Percentiles rank a stretch among this genome's conserved stretches.
phyloP scores from a whole-genome alignment of 2,113 vertebrate genomes.

The Silurus glanis region DNA sequence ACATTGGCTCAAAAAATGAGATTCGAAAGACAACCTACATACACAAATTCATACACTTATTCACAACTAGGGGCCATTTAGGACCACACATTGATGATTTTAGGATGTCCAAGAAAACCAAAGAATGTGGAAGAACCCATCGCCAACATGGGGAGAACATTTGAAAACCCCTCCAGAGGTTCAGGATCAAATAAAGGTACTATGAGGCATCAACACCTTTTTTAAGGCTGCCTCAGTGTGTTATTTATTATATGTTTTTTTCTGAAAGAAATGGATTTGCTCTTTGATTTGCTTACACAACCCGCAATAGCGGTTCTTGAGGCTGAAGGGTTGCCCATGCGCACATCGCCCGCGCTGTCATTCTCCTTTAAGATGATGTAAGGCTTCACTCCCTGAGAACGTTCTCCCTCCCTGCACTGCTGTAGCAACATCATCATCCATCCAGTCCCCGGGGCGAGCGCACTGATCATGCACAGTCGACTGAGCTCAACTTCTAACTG shows the following conservation, averaged over 20 bases:
- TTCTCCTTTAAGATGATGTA: constrained; percentile 98
- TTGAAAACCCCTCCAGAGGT: not conserved
- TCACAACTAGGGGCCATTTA: not conserved
- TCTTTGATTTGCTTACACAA: not conserved
- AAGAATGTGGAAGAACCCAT: not conserved
- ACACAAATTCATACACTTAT: not conserved
- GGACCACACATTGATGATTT: not conserved
- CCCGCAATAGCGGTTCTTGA: not conserved
- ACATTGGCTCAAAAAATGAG: not conserved
- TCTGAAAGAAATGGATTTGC: not conserved
- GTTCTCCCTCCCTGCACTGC: constrained; percentile 64
- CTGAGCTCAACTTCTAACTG: constrained; percentile 31
- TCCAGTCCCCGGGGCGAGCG: constrained; percentile 22
- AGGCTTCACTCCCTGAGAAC: constrained; percentile 83
- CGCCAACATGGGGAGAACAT: not conserved
- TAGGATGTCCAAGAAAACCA: not conserved
- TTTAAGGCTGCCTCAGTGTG: not conserved
- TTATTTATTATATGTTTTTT: not conserved
- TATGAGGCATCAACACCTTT: too few relatives aligned
- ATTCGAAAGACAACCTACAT: not conserved
- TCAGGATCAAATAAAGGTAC: not conserved
- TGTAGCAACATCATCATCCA: constrained; percentile 36
- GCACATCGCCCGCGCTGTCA: constrained; percentile 63
- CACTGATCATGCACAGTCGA: constrained; percentile 64
- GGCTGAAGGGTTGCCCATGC: not conserved